These are phyloP conservation scores for Peromyscus polionotus DNA, from an alignment of 2,113 vertebrate species.

Conservation along the genomic window DNA sequence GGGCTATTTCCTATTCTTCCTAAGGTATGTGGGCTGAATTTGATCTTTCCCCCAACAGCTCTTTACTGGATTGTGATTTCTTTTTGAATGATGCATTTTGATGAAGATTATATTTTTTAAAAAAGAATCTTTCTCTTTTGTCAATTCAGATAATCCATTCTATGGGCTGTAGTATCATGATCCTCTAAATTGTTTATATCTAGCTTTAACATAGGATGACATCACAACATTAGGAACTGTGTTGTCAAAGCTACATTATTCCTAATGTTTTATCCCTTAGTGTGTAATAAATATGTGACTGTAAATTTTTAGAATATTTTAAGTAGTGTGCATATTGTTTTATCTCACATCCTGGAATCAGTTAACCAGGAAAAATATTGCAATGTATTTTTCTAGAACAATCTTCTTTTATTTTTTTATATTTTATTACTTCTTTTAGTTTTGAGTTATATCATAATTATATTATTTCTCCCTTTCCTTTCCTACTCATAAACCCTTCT, in stretches of 20 bases:
- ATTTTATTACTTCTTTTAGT: background rate
- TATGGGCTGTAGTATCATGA: background rate
- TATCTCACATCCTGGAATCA: background rate
- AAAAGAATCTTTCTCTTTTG: background rate
- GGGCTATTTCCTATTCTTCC: background rate
- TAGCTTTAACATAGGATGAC: background rate
- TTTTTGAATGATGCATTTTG: conserved; percentile 4
- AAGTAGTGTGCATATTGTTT: background rate
- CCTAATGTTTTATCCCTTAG: background rate
- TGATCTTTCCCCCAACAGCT: background rate
- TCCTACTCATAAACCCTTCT: background rate
- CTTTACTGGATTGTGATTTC: background rate
- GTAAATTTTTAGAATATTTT: background rate
- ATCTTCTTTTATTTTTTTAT: background rate
- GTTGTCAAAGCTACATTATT: background rate
- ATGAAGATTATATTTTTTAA: background rate
- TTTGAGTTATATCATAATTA: background rate
- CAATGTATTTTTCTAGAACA: background rate
- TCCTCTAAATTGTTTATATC: background rate
- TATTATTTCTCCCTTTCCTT: background rate
- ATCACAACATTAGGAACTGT: background rate
- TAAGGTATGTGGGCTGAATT: background rate
- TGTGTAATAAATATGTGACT: background rate
- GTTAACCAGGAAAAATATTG: background rate
- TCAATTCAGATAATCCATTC: conserved; percentile 1